Evolutionary conservation across 2,113 vertebrate genomes (phyloP), one percentile per base, ranked within the genome.

Genomic region (Lasiurus cinereus): DNA sequence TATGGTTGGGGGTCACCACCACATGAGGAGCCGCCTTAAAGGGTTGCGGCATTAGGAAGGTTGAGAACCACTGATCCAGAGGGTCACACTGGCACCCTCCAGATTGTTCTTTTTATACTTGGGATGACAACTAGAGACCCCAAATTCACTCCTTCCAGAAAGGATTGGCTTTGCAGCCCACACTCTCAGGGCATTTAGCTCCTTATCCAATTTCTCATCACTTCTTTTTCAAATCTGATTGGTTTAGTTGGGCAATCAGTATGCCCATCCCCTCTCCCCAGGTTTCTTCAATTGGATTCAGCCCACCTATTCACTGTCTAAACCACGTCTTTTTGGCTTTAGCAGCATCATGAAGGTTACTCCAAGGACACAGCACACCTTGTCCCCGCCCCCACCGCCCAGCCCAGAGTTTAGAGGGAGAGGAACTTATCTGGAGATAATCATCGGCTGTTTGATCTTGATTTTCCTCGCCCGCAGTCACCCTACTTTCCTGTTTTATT

Each of bases 401-500:
- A 1, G 18, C 77, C 29, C 48, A 5, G 50, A 18, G 66, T 70
- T 83, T 43, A 67, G 56, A 79, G 27, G 27, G 19, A 54, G 43
- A 73, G 73, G 43, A 83, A 24, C 69, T 80, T 94, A 74, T 70
- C 70, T 36, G 9, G 8, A 94, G 19, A 43, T 31, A 10, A 36
- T 78, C 48, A 19, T 76, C 66, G n/a, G 83, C 31, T 18, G 27
- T 62, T 80, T 64, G 69, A 69, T 73, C n/a, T 69, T 54, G 69
- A 66, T 64, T 90, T 86, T 87, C 79, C 79, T 76, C 15, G 11
- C 56, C 56, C 14, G 0, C 50, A 31, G 36, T 69, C 95, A 88
- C 18, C 18, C 22, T 86, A 39, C n/a, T 52, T 91, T 59, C 70
- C 64, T 87, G 87, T 83, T 91, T 91, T 83, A 62, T 90, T 93